phyloP scores from a whole-genome alignment of 2,888 invertebrate genomes.

The Drosophila rellima region DNA sequence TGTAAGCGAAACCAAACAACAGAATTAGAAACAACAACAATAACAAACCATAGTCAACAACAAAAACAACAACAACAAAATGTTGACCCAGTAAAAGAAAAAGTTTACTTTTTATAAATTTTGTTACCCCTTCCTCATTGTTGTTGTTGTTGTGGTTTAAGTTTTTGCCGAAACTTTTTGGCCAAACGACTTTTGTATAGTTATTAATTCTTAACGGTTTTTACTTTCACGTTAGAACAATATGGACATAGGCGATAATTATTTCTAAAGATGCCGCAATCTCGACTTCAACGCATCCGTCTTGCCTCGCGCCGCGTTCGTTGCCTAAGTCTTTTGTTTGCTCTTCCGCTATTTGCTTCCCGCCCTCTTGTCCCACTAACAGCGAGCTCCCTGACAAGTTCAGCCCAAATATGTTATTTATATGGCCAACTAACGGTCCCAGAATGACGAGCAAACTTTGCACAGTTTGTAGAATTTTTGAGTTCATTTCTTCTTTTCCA shows the following conservation, averaged over 20 bases:
- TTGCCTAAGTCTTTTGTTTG: slow-evolving; percentile 69
- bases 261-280: slow-evolving; percentile 68
- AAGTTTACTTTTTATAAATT: slow-evolving; percentile 71
- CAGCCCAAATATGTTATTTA: slow-evolving; percentile 67
- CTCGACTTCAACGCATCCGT: slow-evolving; percentile 33
- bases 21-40: slow-evolving; percentile 46
- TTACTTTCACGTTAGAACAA: slow-evolving; percentile 82
- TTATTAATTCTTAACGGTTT: slow-evolving; percentile 82
- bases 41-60: slow-evolving; percentile 14
- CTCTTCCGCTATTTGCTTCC: slow-evolving; percentile 48
- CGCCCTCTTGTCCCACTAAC: background rate
- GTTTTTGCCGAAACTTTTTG: slow-evolving; percentile 44
- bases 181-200: slow-evolving; percentile 56
- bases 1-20: slow-evolving; percentile 38
- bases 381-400: slow-evolving; percentile 30
- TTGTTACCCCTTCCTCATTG: slow-evolving; percentile 33
- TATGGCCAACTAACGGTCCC: slow-evolving; percentile 69
- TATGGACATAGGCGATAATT: slow-evolving; percentile 80
- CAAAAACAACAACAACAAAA: slow-evolving; percentile 38
- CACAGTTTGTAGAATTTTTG: slow-evolving; percentile 52
- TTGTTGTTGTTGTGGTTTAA: slow-evolving; percentile 23
- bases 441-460: slow-evolving; percentile 59
- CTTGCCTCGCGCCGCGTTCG: slow-evolving; percentile 36
- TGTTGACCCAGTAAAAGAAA: slow-evolving; percentile 78
- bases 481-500: slow-evolving; percentile 18